Conservation (phyloP, 2,888 invertebrate species). For the Alsophila aescularia region DNA sequence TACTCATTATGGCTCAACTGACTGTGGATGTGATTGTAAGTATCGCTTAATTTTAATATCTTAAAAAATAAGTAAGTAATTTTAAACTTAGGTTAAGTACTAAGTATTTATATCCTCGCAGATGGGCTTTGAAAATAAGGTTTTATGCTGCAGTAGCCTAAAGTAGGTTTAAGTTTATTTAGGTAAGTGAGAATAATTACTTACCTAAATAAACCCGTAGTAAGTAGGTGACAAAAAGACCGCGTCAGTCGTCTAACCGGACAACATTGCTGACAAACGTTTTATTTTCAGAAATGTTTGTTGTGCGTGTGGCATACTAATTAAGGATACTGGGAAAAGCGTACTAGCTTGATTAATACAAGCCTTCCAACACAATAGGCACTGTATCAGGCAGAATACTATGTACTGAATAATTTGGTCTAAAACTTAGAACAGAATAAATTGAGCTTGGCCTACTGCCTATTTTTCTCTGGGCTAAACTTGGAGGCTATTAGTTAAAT, state of each 20-base stretch:
- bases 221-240: too few relatives aligned
- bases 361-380: background rate
- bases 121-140: too few relatives aligned
- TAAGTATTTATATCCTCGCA: too few relatives aligned
- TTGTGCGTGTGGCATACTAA: slow-evolving; percentile 19
- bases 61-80: background rate
- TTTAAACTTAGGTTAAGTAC: too few relatives aligned
- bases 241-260: background rate
- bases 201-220: too few relatives aligned
- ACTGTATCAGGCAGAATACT: background rate
- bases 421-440: background rate
- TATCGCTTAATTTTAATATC: slow-evolving; percentile 21
- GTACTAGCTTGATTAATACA: slow-evolving; percentile 12
- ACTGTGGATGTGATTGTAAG: slow-evolving; percentile 46
- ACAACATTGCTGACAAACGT: slow-evolving; percentile 1
- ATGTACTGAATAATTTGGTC: background rate
- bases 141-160: too few relatives aligned
- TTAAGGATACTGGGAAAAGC: slow-evolving; percentile 19
- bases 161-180: too few relatives aligned
- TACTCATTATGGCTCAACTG: slow-evolving; percentile 33
- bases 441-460: background rate
- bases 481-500: too few relatives aligned
- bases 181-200: too few relatives aligned
- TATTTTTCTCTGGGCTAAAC: too few relatives aligned
- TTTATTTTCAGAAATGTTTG: slow-evolving; percentile 8